Evolutionary conservation across 2,888 invertebrate species (phyloP).

Genomic region (Anthoptus insignis): DNA sequence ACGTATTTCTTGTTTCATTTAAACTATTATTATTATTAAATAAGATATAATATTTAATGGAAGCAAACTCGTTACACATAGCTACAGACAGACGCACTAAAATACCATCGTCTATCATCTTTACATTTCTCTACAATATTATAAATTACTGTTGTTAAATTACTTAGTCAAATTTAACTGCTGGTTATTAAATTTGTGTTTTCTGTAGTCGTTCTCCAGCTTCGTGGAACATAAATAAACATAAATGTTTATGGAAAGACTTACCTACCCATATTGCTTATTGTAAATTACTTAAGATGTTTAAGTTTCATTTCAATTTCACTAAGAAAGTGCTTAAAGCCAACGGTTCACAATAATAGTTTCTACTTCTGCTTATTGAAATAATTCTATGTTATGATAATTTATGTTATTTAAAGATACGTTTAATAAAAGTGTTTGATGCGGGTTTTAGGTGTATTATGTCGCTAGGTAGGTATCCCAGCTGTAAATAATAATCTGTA

Average conservation of each 20-base stretch:
- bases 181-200: not conserved
- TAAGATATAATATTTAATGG: constrained; percentile 12
- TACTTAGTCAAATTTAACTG: no score
- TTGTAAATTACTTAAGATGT: constrained; percentile 8
- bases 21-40: no score
- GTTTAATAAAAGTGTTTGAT: no score
- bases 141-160: not conserved
- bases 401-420: no score
- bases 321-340: not conserved
- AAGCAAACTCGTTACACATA: constrained; percentile 7
- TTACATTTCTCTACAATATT: not conserved
- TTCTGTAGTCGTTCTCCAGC: not conserved
- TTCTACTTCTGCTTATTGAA: constrained; percentile 4
- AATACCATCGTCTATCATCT: not conserved
- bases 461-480: no score
- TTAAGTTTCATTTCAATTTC: constrained; percentile 8
- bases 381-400: not conserved
- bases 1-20: no score
- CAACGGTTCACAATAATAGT: constrained; percentile 4
- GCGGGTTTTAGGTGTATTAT: no score
- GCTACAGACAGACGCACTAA: not conserved
- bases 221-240: not conserved
- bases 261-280: not conserved
- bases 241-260: not conserved
- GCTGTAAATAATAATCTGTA: no score